phyloP scores from a whole-genome alignment of 2,797 vertebrate species.

The Halcyon smyrnensis region DNA sequence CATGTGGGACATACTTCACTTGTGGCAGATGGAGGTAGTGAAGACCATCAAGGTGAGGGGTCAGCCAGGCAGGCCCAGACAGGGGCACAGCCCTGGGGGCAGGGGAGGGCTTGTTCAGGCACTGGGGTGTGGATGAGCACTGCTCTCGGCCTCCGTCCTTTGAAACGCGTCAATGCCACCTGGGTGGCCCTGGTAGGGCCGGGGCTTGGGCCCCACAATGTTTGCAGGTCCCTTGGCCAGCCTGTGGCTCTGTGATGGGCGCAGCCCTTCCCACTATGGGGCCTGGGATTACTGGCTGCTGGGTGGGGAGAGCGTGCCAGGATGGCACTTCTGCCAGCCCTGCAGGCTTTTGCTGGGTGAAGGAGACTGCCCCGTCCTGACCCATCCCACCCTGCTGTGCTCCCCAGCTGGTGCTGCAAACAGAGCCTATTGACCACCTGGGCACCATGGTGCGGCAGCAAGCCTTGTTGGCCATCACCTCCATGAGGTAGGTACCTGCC shows the following conservation, averaged over 20 bases:
- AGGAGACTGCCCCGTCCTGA: rapidly evolving
- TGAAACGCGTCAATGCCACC: too few species aligned
- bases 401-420: not conserved
- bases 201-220: not conserved
- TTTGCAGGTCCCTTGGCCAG: not conserved
- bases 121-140: not conserved
- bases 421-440: not conserved
- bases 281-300: not conserved
- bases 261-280: not conserved
- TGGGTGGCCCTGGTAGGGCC: not conserved
- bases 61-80: too few species aligned
- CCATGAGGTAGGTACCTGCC: not conserved
- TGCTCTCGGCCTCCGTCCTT: not conserved
- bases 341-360: not conserved
- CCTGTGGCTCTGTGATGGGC: not conserved
- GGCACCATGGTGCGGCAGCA: not conserved
- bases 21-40: not conserved
- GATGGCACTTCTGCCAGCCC: not conserved
- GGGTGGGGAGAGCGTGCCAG: not conserved
- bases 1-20: rapidly evolving
- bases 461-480: not conserved
- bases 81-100: not conserved
- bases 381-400: not conserved
- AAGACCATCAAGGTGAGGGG: not conserved
- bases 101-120: not conserved